phyloP scores from a whole-genome alignment of 1,140 invertebrate species.

The Aphaenogaster ashmeadi region DNA sequence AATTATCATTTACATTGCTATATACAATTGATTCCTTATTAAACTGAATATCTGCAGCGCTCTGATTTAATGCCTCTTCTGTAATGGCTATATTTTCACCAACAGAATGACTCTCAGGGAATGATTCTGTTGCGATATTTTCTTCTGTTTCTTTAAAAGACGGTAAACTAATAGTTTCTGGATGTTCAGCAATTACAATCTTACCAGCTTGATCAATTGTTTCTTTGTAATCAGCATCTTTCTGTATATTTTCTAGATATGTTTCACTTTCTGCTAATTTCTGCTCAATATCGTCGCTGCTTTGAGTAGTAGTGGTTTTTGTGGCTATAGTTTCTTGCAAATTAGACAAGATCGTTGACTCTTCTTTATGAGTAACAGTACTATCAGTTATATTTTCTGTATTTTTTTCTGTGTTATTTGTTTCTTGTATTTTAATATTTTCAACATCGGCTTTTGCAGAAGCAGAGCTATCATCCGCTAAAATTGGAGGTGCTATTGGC shows the following conservation, averaged over 20 bases:
- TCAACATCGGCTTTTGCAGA: slow-evolving; percentile 1
- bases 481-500: not conserved
- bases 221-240: slow-evolving; percentile 18
- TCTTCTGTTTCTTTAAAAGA: not conserved
- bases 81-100: not conserved
- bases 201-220: slow-evolving; percentile 38
- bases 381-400: not conserved
- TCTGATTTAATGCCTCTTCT: slow-evolving; percentile 8
- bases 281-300: not conserved
- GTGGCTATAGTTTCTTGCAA: not conserved
- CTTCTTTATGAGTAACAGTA: not conserved
- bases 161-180: not conserved
- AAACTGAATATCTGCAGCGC: slow-evolving; percentile 6
- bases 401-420: not conserved
- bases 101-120: not conserved
- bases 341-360: not conserved
- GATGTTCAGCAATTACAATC: not conserved
- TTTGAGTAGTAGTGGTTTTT: not conserved
- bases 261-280: not conserved
- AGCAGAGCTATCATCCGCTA: not conserved
- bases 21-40: slow-evolving; percentile 58
- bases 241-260: not conserved
- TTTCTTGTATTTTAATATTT: slow-evolving; percentile 31
- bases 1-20: slow-evolving; percentile 60
- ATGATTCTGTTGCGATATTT: not conserved